A percentile compares a stretch with the other conserved stretches of the same genome.
phyloP scores from a whole-genome alignment of 2,797 vertebrate species.

The Spheniscus humboldti region DNA sequence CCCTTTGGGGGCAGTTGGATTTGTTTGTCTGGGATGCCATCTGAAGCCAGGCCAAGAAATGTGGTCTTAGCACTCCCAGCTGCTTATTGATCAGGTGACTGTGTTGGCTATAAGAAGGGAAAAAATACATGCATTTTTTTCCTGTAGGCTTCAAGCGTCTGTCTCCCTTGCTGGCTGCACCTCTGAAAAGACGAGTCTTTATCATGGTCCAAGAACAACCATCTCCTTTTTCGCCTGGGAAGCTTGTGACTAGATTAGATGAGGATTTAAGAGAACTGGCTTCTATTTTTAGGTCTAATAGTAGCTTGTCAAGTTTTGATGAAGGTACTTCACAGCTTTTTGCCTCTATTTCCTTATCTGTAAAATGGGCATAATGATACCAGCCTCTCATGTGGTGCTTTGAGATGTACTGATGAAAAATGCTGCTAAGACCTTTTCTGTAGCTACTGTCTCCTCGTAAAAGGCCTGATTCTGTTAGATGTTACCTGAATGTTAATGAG shows the following conservation, averaged over 20 bases:
- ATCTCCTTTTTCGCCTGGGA: neutral
- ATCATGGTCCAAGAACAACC: neutral
- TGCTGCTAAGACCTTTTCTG: neutral
- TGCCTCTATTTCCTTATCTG: neutral
- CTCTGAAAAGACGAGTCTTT: neutral
- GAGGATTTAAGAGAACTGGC: neutral
- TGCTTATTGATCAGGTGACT: conserved; percentile 7
- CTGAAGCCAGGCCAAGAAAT: conserved; percentile 6
- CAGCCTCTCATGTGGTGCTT: neutral
- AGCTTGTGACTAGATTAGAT: neutral
- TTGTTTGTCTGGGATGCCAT: neutral
- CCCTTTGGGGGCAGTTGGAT: neutral
- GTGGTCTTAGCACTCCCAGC: neutral
- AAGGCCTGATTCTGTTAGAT: neutral
- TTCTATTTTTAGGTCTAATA: neutral
- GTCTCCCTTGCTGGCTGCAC: neutral
- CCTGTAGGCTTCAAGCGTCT: neutral
- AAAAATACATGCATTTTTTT: neutral
- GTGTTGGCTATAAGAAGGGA: neutral
- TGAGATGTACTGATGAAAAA: neutral
- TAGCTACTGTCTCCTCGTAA: neutral
- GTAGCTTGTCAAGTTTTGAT: neutral
- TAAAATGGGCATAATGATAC: neutral
- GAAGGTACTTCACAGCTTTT: neutral
- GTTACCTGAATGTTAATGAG: neutral